A percentile compares a stretch with the other conserved stretches of the same genome.
phyloP scores from a whole-genome alignment of 2,888 invertebrate genomes.

The Meteorus cinctellus region DNA sequence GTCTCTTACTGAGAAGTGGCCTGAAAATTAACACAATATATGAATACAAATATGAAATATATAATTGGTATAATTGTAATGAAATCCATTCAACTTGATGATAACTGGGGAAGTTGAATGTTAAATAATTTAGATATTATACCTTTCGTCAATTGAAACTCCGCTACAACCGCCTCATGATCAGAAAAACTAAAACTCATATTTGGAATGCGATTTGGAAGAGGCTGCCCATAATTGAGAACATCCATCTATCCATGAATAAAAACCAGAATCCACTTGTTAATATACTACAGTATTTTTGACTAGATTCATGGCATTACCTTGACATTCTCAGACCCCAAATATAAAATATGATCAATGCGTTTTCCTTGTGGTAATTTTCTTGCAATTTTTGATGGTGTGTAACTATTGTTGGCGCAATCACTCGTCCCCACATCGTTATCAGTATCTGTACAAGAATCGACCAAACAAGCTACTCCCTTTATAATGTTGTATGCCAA shows the following conservation, averaged over 20 bases:
- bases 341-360: slow-evolving; percentile 93
- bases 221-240: slow-evolving; percentile 80
- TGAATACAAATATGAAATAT: neutral
- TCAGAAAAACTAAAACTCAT: slow-evolving; percentile 88
- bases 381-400: slow-evolving; percentile 75
- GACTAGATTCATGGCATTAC: slow-evolving; percentile 53
- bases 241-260: slow-evolving; percentile 70
- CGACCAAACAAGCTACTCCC: slow-evolving; percentile 76
- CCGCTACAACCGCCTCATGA: slow-evolving; percentile 88
- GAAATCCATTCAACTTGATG: too few species aligned
- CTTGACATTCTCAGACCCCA: slow-evolving; percentile 68
- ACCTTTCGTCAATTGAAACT: slow-evolving; percentile 64
- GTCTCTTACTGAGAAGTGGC: slow-evolving; percentile 52
- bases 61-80: too few species aligned
- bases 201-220: slow-evolving; percentile 83
- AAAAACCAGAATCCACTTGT: neutral
- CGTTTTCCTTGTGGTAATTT: slow-evolving; percentile 84
- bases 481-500: slow-evolving; percentile 82
- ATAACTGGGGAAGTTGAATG: too few species aligned
- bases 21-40: slow-evolving; percentile 49
- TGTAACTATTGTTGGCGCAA: slow-evolving; percentile 88
- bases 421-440: slow-evolving; percentile 82
- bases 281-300: neutral
- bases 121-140: slow-evolving; percentile 36
- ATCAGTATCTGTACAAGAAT: slow-evolving; percentile 72